These are phyloP conservation scores for Apogon hyalosoma DNA, from an alignment of 2,797 vertebrate genomes.

Conservation along the genomic window DNA sequence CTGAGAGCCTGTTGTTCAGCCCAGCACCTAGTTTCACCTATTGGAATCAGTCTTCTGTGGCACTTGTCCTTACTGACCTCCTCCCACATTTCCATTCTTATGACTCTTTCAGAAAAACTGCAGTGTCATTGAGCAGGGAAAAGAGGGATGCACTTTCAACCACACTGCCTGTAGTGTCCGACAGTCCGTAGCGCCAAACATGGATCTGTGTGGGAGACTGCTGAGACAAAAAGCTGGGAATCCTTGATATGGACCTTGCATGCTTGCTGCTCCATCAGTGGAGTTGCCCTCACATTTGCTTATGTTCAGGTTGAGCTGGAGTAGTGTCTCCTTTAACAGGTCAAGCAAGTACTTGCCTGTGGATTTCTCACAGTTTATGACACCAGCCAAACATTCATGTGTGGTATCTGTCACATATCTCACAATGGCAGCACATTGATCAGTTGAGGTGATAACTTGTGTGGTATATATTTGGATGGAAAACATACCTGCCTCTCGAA, in stretches of 20 bases:
- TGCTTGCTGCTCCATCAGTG: conserved; percentile 35
- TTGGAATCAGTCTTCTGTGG: background rate
- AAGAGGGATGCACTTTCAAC: background rate
- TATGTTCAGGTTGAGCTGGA: conserved; percentile 31
- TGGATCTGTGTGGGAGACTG: background rate
- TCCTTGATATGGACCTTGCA: background rate
- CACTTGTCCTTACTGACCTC: conserved; percentile 2
- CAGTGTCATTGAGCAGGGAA: conserved; percentile 3
- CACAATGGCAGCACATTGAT: background rate
- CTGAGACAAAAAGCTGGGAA: conserved; percentile 12
- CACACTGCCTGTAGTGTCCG: conserved; percentile 4
- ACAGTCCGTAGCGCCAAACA: conserved; percentile 12
- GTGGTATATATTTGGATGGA: background rate
- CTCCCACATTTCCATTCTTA: background rate
- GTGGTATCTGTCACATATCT: conserved; percentile 6
- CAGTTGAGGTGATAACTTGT: background rate
- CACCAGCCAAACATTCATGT: conserved; percentile 5
- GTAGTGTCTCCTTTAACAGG: background rate
- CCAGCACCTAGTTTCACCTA: conserved; percentile 7
- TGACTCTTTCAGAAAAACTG: conserved; percentile 9
- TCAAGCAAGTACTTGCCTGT: conserved; percentile 1
- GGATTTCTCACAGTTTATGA: conserved; percentile 15
- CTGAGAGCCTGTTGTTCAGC: conserved; percentile 14
- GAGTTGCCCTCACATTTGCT: conserved; percentile 38
- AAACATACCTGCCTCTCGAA: conserved; percentile 2